Conservation (phyloP, 2,797 vertebrate species). For the Lepus townsendii region DNA sequence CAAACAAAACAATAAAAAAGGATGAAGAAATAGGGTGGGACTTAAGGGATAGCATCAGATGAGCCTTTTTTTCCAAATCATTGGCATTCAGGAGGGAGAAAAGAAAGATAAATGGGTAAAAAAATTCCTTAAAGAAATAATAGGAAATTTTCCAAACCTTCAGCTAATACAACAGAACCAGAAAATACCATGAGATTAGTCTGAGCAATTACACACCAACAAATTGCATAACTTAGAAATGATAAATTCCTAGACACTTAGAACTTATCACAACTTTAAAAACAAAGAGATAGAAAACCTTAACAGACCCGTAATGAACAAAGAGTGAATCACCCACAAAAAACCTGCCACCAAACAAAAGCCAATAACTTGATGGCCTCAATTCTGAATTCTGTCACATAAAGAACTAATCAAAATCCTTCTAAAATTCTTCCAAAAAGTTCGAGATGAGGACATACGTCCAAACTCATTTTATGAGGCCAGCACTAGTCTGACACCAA, state of each 20-base stretch:
- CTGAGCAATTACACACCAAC: not conserved
- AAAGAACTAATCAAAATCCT: too few relatives aligned
- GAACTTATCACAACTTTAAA: not conserved
- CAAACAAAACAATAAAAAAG: not conserved
- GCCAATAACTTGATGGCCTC: not conserved
- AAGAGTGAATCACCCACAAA: too few relatives aligned
- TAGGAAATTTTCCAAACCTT: not conserved
- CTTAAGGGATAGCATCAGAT: not conserved
- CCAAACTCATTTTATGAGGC: not conserved
- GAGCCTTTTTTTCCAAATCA: not conserved
- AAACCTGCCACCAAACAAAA: not conserved
- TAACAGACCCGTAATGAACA: not conserved
- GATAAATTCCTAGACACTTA: not conserved
- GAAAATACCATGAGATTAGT: not conserved
- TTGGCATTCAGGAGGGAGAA: not conserved
- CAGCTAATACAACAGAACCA: not conserved
- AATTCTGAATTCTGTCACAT: not conserved
- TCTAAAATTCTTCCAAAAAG: too few relatives aligned
- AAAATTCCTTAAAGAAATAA: not conserved
- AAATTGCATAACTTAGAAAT: not conserved
- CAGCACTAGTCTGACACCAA: not conserved
- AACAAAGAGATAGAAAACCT: not conserved
- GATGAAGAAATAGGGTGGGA: not conserved
- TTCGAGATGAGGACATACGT: too few relatives aligned
- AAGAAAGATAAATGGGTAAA: too few relatives aligned